Conservation (phyloP, 2,888 invertebrate species). For the Adelphocoris suturalis region DNA sequence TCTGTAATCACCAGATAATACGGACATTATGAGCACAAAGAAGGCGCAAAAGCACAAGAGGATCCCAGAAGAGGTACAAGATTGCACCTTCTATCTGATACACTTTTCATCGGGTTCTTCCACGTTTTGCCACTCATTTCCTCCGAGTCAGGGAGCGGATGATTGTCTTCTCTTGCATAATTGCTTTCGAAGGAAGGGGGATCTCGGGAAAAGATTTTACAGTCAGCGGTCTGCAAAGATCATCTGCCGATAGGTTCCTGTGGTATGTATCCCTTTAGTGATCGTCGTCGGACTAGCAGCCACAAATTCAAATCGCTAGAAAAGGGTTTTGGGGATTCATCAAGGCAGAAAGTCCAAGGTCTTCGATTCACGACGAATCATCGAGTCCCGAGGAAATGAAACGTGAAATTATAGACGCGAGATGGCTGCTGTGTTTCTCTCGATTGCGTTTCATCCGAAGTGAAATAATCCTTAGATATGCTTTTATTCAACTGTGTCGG, state of each 20-base stretch:
- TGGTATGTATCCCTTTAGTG: not conserved
- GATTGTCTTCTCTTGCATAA: conserved; percentile 31
- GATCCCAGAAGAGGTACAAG: not conserved
- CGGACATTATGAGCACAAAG: conserved; percentile 17
- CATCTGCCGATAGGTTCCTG: not conserved
- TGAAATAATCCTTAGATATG: not conserved
- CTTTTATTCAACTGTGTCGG: not conserved
- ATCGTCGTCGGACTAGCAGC: conserved; percentile 9
- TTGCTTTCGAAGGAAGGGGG: not conserved
- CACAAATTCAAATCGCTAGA: not conserved
- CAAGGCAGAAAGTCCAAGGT: conserved; percentile 24
- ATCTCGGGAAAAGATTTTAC: not conserved
- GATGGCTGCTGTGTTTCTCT: not conserved
- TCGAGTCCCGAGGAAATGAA: conserved; percentile 21
- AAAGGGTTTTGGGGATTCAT: conserved; percentile 7
- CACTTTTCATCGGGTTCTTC: not conserved
- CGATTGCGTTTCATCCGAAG: conserved; percentile 20
- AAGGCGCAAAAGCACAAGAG: not conserved
- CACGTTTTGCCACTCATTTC: not conserved
- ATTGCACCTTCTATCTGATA: conserved; percentile 28
- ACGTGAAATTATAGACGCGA: conserved; percentile 17
- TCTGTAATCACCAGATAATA: conserved; percentile 19
- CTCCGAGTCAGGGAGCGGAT: conserved; percentile 18
- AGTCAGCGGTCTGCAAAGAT: conserved; percentile 36
- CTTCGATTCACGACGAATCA: not conserved